Conservation (phyloP, 2,888 invertebrate species). For the Coecobrya sp. region DNA sequence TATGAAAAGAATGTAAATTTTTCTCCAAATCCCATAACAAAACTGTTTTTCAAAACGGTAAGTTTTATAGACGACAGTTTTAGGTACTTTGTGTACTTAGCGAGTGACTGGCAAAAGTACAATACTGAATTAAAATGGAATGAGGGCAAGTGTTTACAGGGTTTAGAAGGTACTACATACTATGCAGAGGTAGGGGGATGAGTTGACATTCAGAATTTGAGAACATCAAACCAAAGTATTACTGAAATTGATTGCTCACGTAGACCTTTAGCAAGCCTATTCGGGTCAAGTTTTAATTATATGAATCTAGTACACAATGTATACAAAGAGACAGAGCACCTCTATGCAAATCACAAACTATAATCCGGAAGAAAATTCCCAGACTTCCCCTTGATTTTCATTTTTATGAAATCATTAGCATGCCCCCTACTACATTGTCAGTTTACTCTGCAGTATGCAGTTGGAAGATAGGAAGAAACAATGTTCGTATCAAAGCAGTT, state of each 20-base stretch:
- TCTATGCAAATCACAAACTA: not conserved
- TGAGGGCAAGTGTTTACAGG: not conserved
- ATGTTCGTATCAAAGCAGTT: no score
- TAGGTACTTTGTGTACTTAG: not conserved
- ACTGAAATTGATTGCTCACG: not conserved
- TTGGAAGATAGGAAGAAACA: not conserved
- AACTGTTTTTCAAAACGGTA: no score
- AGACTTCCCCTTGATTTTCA: not conserved
- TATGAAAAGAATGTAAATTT: no score
- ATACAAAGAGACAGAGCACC: not conserved
- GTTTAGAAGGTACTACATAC: no score
- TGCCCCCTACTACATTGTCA: not conserved
- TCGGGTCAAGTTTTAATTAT: not conserved
- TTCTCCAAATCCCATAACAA: no score
- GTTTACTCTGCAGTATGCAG: not conserved
- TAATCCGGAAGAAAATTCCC: not conserved
- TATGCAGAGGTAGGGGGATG: no score
- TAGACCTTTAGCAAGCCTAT: not conserved
- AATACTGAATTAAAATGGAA: slow-evolving; percentile 23
- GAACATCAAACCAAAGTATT: no score
- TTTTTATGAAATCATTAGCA: not conserved
- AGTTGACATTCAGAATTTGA: no score
- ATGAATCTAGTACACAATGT: not conserved
- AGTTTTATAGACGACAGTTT: no score
- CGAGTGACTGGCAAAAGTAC: not conserved